phyloP scores from a whole-genome alignment of 2,888 invertebrate species.

The Melipona beecheii region DNA sequence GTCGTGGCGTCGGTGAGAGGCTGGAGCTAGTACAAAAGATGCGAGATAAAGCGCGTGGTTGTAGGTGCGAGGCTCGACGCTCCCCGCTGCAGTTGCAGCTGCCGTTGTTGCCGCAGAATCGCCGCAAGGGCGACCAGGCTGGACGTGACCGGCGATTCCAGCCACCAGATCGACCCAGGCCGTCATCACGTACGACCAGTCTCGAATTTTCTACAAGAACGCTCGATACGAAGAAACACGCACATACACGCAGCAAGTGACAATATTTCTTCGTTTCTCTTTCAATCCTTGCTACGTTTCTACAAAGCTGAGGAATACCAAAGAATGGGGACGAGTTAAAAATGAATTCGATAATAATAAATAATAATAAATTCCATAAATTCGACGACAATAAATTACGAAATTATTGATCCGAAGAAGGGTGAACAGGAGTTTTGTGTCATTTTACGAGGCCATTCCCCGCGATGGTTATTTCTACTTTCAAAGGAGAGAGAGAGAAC shows the following conservation, averaged over 20 bases:
- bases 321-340: background rate
- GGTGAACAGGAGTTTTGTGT: too few relatives aligned
- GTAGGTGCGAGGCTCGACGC: slow-evolving; percentile 33
- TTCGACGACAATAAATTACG: too few relatives aligned
- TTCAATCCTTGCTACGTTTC: background rate
- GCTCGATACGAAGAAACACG: background rate
- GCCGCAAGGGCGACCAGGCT: slow-evolving; percentile 36
- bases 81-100: slow-evolving; percentile 34
- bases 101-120: slow-evolving; percentile 51
- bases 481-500: background rate
- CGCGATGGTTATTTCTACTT: background rate
- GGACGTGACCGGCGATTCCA: slow-evolving; percentile 55
- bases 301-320: background rate
- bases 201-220: slow-evolving; percentile 23
- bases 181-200: slow-evolving; percentile 29
- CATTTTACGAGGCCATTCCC: too few relatives aligned
- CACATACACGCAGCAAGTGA: background rate
- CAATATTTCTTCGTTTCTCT: background rate
- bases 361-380: too few relatives aligned
- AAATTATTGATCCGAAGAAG: too few relatives aligned
- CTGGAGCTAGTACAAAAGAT: slow-evolving; percentile 73
- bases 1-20: slow-evolving; percentile 51
- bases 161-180: background rate
- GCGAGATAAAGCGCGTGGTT: slow-evolving; percentile 66
- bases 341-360: background rate